Conservation (phyloP, 2,113 vertebrate species). For the Mus musculus region DNA sequence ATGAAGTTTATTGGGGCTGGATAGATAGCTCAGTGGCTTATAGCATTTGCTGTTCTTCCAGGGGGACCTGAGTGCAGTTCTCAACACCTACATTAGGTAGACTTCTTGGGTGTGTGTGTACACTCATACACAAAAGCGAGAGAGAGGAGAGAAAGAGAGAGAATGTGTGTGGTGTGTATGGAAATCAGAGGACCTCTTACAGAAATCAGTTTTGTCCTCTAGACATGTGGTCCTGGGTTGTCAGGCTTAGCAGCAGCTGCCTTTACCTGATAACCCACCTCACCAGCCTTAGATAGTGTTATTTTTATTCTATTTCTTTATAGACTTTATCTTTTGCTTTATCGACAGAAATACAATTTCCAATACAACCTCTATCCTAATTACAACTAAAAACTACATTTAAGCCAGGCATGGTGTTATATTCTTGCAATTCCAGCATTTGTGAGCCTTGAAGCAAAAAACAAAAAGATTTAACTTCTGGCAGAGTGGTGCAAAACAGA, state of each 20-base stretch:
- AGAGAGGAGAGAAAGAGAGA: not conserved
- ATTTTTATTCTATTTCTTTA: slow-evolving; percentile 26
- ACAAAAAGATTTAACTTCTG: not conserved
- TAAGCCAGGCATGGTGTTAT: not conserved
- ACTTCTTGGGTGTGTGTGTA: not conserved
- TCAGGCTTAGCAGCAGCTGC: not conserved
- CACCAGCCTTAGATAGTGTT: not conserved
- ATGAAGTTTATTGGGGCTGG: not conserved
- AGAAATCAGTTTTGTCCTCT: not conserved
- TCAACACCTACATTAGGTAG: not conserved
- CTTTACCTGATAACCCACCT: not conserved
- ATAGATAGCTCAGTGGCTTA: not conserved
- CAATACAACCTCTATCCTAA: not conserved
- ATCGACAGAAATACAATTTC: not conserved
- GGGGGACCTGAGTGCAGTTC: not conserved
- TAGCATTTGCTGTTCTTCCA: not conserved
- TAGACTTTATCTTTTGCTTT: not conserved
- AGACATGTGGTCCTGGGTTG: not conserved
- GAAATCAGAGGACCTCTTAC: not conserved
- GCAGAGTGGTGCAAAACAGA: not conserved
- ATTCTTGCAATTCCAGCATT: not conserved
- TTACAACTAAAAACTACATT: not conserved
- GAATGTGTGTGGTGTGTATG: not conserved
- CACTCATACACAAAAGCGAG: not conserved
- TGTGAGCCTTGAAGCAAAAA: not conserved